Percentiles rank a stretch among this genome's conserved stretches.
phyloP scores from a whole-genome alignment of 2,888 invertebrate genomes.

The Asteroscopus sphinx region DNA sequence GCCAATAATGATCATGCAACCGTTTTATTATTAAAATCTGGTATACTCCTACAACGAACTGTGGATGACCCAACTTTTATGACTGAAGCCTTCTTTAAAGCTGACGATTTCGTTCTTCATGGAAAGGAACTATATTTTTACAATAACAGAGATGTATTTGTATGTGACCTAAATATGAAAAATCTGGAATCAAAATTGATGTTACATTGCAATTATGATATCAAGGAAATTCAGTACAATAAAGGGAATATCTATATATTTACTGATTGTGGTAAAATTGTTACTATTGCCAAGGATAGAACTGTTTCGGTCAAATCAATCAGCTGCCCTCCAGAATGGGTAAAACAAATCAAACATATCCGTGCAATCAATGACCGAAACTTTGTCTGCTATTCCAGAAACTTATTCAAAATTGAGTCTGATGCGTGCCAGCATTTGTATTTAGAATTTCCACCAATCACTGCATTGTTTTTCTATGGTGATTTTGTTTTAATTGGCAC shows the following conservation, averaged over 20 bases:
- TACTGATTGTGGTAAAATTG: conserved; percentile 78
- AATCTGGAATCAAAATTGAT: conserved; percentile 69
- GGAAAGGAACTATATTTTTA: conserved; percentile 70
- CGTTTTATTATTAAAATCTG: conserved; percentile 71
- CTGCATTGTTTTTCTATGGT: conserved; percentile 80
- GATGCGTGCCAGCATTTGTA: conserved; percentile 76
- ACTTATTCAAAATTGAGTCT: conserved; percentile 80
- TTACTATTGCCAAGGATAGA: conserved; percentile 64
- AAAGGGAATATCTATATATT: conserved; percentile 69
- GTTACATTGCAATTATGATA: conserved; percentile 72
- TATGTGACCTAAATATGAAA: conserved; percentile 66
- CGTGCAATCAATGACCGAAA: conserved; percentile 74
- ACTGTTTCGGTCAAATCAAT: conserved; percentile 62
- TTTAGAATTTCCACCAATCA: conserved; percentile 79
- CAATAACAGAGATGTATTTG: conserved; percentile 72
- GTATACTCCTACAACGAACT: conserved; percentile 73
- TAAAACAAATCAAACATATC: conserved; percentile 75
- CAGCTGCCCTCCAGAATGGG: conserved; percentile 76
- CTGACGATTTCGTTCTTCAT: conserved; percentile 74
- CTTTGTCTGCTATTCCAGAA: conserved; percentile 79
- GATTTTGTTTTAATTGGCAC: conserved; percentile 78
- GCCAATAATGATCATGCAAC: conserved; percentile 73
- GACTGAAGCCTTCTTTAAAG: conserved; percentile 74
- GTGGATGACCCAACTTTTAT: conserved; percentile 60
- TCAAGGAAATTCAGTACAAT: conserved; percentile 74